Percentiles rank a stretch among this genome's conserved stretches.
Evolutionary conservation across 2,888 invertebrate genomes (phyloP).

Genomic region (Drosophila lutescens): DNA sequence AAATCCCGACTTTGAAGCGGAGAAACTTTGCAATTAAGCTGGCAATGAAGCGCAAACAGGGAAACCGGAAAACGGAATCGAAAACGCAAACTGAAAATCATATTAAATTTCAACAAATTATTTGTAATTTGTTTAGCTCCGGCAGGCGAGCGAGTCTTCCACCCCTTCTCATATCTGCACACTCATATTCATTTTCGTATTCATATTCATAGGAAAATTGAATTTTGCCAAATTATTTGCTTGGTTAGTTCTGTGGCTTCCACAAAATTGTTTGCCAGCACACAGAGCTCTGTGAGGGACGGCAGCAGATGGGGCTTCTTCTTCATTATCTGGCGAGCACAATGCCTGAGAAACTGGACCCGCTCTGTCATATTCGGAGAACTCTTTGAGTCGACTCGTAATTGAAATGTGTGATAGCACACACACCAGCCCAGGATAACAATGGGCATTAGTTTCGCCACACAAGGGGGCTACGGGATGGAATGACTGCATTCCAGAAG

Average conservation of each 20-base stretch:
- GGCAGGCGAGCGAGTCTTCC: background rate
- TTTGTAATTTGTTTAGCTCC: slow-evolving; percentile 55
- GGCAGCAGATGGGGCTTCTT: slow-evolving; percentile 56
- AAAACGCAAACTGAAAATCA: slow-evolving; percentile 57
- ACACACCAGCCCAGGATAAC: slow-evolving; percentile 4
- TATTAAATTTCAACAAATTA: slow-evolving; percentile 73
- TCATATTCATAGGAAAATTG: slow-evolving; percentile 72
- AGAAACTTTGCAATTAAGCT: slow-evolving; percentile 68
- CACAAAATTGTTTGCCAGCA: slow-evolving; percentile 66
- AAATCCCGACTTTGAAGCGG: too few relatives aligned
- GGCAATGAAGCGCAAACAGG: slow-evolving; percentile 69
- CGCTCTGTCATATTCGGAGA: slow-evolving; percentile 46
- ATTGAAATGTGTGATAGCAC: slow-evolving; percentile 62
- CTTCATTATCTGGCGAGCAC: slow-evolving; percentile 66
- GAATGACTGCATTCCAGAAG: background rate
- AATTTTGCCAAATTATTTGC: slow-evolving; percentile 79
- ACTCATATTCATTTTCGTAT: slow-evolving; percentile 62
- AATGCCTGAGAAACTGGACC: slow-evolving; percentile 13
- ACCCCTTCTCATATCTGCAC: slow-evolving; percentile 26
- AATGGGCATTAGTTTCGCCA: slow-evolving; percentile 13
- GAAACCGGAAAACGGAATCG: slow-evolving; percentile 26
- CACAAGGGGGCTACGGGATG: slow-evolving; percentile 2
- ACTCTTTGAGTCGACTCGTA: slow-evolving; percentile 55
- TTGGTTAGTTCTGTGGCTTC: slow-evolving; percentile 80
- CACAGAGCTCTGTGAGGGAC: background rate